Percentiles rank a stretch among this genome's conserved stretches.
Evolutionary conservation across 23 tunicate genomes (phyloP).

Genomic region (Trididemnum miniatum): DNA sequence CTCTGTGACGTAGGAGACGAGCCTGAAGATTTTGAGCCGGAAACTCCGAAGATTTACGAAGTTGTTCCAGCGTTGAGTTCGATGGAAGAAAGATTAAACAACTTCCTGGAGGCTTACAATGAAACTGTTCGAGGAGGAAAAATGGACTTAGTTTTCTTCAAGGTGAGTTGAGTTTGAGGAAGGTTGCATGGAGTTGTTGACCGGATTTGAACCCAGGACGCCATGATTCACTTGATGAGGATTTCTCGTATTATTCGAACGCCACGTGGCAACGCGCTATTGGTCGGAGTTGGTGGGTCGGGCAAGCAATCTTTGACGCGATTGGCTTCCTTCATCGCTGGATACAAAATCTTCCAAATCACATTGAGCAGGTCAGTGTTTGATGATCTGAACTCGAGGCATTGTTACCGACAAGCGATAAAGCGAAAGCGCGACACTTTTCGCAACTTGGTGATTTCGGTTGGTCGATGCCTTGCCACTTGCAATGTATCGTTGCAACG

Average conservation of each 20-base stretch:
- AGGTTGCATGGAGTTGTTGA: too few relatives aligned
- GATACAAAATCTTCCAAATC: slow-evolving; percentile 86
- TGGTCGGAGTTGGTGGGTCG: slow-evolving; percentile 91
- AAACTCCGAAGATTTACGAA: slow-evolving; percentile 79
- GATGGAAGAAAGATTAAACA: slow-evolving; percentile 56
- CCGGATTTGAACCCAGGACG: slow-evolving; percentile 43
- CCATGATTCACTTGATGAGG: slow-evolving; percentile 72
- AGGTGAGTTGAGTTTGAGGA: too few relatives aligned
- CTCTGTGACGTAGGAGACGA: slow-evolving; percentile 72
- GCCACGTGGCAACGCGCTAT: slow-evolving; percentile 81
- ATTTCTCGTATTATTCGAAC: slow-evolving; percentile 85
- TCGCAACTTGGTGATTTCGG: too few relatives aligned
- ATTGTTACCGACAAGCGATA: too few relatives aligned
- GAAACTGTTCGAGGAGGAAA: slow-evolving; percentile 88
- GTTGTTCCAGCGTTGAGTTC: slow-evolving; percentile 20
- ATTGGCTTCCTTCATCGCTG: slow-evolving; percentile 73
- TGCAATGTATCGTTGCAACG: too few relatives aligned
- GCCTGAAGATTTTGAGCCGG: slow-evolving; percentile 85
- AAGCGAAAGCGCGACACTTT: too few relatives aligned
- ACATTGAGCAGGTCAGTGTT: slow-evolving; percentile 53
- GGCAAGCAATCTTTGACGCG: slow-evolving; percentile 89
- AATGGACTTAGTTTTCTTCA: slow-evolving; percentile 88
- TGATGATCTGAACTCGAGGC: background rate
- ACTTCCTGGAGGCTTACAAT: slow-evolving; percentile 71
- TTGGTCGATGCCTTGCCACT: too few relatives aligned